Conservation (phyloP, 2,888 invertebrate genomes). For the Ochlodes sylvanus region DNA sequence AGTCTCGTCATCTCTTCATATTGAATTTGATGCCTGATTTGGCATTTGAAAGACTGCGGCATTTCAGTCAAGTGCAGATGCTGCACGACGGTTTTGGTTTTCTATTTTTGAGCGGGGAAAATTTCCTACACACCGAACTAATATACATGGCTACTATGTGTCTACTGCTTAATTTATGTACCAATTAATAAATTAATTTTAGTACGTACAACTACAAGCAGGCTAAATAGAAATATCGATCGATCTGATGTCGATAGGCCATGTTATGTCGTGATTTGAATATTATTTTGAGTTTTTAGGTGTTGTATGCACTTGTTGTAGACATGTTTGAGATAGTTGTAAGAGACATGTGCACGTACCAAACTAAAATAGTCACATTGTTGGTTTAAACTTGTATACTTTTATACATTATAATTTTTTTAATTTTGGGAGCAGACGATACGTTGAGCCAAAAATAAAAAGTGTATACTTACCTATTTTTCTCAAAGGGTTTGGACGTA, state of each 20-base stretch:
- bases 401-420: too few species aligned
- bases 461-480: too few species aligned
- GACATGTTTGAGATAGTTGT: too few species aligned
- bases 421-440: too few species aligned
- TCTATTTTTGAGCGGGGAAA: constrained; percentile 32
- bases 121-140: constrained; percentile 9
- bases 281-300: too few species aligned
- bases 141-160: constrained; percentile 11
- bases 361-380: too few species aligned
- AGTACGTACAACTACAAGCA: constrained; percentile 4
- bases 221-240: constrained; percentile 13
- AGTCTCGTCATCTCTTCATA: too few species aligned
- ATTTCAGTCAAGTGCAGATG: constrained; percentile 26
- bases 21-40: not conserved
- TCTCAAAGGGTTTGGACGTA: too few species aligned
- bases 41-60: constrained; percentile 20
- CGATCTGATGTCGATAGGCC: not conserved
- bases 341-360: too few species aligned
- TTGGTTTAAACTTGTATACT: too few species aligned
- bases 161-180: constrained; percentile 7
- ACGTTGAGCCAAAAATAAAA: too few species aligned
- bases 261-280: not conserved
- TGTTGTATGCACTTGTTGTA: too few species aligned
- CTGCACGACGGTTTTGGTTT: constrained; percentile 4
- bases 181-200: constrained; percentile 17